Percentiles rank a stretch among this genome's conserved stretches.
Evolutionary conservation across 2,113 vertebrate genomes (phyloP).

Genomic region (Todiramphus chloris): DNA sequence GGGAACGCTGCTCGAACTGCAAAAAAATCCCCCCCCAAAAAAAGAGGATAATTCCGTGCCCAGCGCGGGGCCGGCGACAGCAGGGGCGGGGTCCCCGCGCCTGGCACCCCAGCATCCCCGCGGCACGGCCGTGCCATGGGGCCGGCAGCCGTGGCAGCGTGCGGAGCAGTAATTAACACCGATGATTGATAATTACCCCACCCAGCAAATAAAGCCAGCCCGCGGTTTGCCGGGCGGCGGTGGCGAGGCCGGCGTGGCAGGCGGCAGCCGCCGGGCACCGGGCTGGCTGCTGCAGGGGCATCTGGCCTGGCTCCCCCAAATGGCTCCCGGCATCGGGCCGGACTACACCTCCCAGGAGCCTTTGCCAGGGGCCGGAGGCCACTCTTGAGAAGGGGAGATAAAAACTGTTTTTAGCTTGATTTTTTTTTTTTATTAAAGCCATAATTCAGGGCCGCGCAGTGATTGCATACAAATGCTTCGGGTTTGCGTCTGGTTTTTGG

Average conservation of each 20-base stretch:
- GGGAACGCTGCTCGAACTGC: slow-evolving; percentile 64
- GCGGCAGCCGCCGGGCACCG: background rate
- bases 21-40: slow-evolving; percentile 10
- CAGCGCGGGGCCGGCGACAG: background rate
- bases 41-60: slow-evolving; percentile 42
- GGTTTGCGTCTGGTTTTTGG: background rate
- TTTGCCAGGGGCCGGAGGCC: slow-evolving; percentile 5
- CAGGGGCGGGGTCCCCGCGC: background rate
- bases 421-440: slow-evolving; percentile 33
- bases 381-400: background rate
- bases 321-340: background rate
- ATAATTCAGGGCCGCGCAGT: background rate
- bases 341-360: slow-evolving; percentile 64
- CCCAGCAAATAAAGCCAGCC: background rate
- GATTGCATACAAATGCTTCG: background rate
- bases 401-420: background rate
- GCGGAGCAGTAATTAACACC: background rate
- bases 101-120: background rate
- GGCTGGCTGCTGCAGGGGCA: background rate
- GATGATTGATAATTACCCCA: slow-evolving; percentile 47
- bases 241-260: background rate
- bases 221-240: background rate
- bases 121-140: background rate
- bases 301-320: background rate
- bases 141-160: background rate